Evolutionary conservation across 2,888 invertebrate species (phyloP), one percentile per base, ranked within the genome.

Genomic region (Polydrusus pterygomalis): DNA sequence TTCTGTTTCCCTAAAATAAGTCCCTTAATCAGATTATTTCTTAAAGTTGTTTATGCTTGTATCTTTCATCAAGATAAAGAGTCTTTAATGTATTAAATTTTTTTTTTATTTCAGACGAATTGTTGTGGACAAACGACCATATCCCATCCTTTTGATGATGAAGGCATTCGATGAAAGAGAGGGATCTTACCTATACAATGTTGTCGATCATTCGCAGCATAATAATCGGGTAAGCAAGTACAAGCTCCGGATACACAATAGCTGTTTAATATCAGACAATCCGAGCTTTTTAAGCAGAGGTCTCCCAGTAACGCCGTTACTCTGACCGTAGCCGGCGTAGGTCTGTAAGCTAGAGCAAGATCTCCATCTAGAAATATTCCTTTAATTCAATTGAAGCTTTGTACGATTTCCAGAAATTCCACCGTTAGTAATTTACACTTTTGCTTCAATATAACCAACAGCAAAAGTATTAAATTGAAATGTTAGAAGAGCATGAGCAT

Each of bases 211-310:
- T 90, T 88, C 38, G 91, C 91, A 81, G 92, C 91, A 13, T 90
- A 89, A 85, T 90, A 91, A 38, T 93, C 93, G 7, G 91, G 90
- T 60, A 91, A 89, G 84, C 96, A 96, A 67, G 91, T 90, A 84
- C 96, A 96, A 11, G 94, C 92, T 0, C 94, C 94, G 68, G 90
- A 89, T 0, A 92, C 89, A 86, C 96, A 96, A 77, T 91, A 90
- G 75, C 95, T 94, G 83, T 94, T 92, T 7, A 92, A 90, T 64
- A 94, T 93, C 20, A 89, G 86, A 86, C 94, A 94, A 84, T 93
- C 92, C 34, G 89, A 88, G 83, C 91, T 90, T 77, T 92, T 91
- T 15, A 91, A 89, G 87, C 96, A 96, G 43, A 94, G 88, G 85
- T 96, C 96, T 9, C 95, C 96, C 18, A 96, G 89, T 75, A 95